Base-by-base conservation (phyloP, 2,113 vertebrate species). In the Trinectes maculatus region DNA sequence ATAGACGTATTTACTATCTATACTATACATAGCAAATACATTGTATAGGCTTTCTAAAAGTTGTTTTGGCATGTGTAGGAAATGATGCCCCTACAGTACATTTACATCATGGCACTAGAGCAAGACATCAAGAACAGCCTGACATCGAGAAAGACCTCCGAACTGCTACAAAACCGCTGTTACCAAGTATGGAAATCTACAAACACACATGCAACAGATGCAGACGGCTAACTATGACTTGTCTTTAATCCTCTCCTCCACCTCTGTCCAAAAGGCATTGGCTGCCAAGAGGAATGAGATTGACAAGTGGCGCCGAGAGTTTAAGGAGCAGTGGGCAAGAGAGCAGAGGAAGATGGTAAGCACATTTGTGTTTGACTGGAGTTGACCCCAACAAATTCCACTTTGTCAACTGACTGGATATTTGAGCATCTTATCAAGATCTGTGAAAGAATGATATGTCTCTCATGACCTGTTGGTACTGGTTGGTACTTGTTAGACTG, bases 241-340 rank as follows among this genome's bases (percentile, higher is more conserved):
- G 22, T 51, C 28, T 61, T 65, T 71, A 52, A 70, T 61, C n/a
- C 8, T 24, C 6, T 26, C 15, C n/a, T 8, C 8, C 15, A 8
- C 81, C 44, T 64, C 15, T 77, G 8, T 63, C 48, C 46, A 33
- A 31, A 82, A 98, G 96, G 95, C 94, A 28, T 90, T 98, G 54
- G 89, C 87, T 13, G 91, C 94, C 74, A 98, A 97, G 75, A 92
- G 85, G 73, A 97, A 95, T 2, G 96, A 98, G 55, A 94, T 98
- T 24, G 96, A 98, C 47, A 96, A 96, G 53, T 97, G 95, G 94
- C 86, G 96, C 47, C 91, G 95, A 43, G 96, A 98, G 69, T 98
- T 98, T 85, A 96, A 97, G 77, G 96, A 98, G 15, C 95, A 97
- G 51, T 98, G 96, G 96, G 59, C 83, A 1, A 94, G 79, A 67